Percentiles rank a stretch among this genome's conserved stretches.
Evolutionary conservation across 2,888 invertebrate species (phyloP).

Genomic region (Acleris laterana): DNA sequence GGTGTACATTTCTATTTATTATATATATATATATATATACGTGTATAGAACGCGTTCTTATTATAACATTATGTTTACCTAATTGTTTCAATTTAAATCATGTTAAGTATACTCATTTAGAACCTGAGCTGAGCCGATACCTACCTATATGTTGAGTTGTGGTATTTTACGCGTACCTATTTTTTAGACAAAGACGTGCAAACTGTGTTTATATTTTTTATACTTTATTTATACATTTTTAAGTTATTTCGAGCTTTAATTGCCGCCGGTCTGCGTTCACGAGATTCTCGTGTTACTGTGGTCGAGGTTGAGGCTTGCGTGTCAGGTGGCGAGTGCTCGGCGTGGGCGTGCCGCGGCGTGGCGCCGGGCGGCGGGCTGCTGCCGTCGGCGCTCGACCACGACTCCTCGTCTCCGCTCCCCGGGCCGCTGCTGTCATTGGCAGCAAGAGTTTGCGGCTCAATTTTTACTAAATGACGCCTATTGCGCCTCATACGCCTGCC

Average conservation of each 20-base stretch:
- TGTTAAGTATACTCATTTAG: too few relatives aligned
- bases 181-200: too few relatives aligned
- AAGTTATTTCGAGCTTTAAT: not conserved
- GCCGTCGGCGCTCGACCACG: not conserved
- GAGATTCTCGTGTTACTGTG: not conserved
- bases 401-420: not conserved
- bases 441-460: not conserved
- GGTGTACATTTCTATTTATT: too few relatives aligned
- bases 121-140: too few relatives aligned
- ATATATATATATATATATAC: too few relatives aligned
- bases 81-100: too few relatives aligned
- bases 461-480: constrained; percentile 16
- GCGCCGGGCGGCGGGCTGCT: not conserved
- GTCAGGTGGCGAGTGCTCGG: not conserved
- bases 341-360: not conserved
- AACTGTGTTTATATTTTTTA: too few relatives aligned
- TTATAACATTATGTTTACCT: too few relatives aligned
- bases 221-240: not conserved
- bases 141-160: too few relatives aligned
- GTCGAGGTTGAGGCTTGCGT: not conserved
- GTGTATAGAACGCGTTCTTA: too few relatives aligned
- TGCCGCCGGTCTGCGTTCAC: constrained; percentile 9
- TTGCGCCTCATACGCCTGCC: constrained; percentile 24
- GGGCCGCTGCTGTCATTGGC: not conserved
- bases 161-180: too few relatives aligned